A percentile compares a stretch with the other conserved stretches of the same genome.
Evolutionary conservation across 1,140 invertebrate genomes (phyloP).

Genomic region (Odontomachus brunneus): DNA sequence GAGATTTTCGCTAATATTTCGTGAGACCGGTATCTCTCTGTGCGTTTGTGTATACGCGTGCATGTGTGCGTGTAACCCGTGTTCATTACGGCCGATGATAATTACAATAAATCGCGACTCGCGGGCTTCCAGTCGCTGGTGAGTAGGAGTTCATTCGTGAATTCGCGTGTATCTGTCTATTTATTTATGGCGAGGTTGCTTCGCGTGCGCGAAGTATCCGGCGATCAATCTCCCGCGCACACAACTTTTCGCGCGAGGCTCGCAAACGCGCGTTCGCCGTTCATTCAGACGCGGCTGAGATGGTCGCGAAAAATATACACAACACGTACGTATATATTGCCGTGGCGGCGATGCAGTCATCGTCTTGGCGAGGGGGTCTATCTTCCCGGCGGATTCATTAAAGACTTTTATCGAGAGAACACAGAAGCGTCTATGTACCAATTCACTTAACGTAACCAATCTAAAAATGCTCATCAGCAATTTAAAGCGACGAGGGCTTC

Average conservation of each 20-base stretch:
- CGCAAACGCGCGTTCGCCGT: slow-evolving; percentile 1
- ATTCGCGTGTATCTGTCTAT: not conserved
- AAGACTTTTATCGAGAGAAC: slow-evolving; percentile 84
- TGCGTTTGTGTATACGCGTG: too few species aligned
- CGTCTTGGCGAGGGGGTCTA: slow-evolving; percentile 46
- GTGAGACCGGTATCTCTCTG: too few species aligned
- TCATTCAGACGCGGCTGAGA: slow-evolving; percentile 4
- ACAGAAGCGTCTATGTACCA: slow-evolving; percentile 83
- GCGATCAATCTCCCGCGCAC: slow-evolving; percentile 15
- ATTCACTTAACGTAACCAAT: slow-evolving; percentile 85
- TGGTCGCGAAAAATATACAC: not conserved
- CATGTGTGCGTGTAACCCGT: too few species aligned
- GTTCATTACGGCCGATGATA: too few species aligned
- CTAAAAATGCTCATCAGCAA: slow-evolving; percentile 86
- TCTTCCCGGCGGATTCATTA: slow-evolving; percentile 82
- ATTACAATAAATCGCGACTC: too few species aligned
- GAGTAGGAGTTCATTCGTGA: not conserved
- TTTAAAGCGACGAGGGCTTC: slow-evolving; percentile 82
- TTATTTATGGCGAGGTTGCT: not conserved
- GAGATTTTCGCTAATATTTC: too few species aligned
- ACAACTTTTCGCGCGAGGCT: slow-evolving; percentile 1
- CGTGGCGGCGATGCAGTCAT: slow-evolving; percentile 16
- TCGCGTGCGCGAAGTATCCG: not conserved
- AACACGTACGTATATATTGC: not conserved
- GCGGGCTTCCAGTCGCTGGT: too few species aligned